These are phyloP conservation scores for Arizona elegans DNA, from an alignment of 2,113 vertebrate species.

Conservation along the genomic window DNA sequence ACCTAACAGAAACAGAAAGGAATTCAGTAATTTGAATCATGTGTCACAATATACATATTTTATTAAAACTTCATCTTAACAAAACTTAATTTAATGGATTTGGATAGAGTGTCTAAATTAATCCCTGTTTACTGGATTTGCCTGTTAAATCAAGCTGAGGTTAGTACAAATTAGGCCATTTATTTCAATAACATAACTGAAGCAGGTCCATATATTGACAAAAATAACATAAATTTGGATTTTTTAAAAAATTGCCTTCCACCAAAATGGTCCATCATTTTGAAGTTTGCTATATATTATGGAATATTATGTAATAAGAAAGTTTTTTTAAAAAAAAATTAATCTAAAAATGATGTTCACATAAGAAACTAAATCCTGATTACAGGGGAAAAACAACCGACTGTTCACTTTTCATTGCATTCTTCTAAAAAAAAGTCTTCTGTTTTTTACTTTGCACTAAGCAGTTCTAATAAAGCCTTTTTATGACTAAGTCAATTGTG, in stretches of 20 bases:
- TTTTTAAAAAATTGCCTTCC: neutral
- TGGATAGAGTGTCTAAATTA: neutral
- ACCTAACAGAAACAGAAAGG: neutral
- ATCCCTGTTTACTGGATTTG: neutral
- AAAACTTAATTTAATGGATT: neutral
- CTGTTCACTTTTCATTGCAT: neutral
- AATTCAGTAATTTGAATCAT: neutral
- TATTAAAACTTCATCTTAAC: neutral
- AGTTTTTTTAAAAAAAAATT: neutral
- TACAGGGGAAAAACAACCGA: neutral
- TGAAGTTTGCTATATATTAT: neutral
- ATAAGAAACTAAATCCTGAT: neutral
- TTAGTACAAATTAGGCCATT: neutral
- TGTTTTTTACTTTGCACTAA: neutral
- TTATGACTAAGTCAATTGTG: neutral
- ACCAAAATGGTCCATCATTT: neutral
- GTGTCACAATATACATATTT: neutral
- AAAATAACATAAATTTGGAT: neutral
- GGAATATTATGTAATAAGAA: neutral
- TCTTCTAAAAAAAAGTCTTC: neutral
- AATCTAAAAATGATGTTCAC: neutral
- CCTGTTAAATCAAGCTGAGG: neutral
- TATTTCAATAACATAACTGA: neutral
- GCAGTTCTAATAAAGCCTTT: neutral
- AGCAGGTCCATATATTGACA: neutral